phyloP scores from a whole-genome alignment of 2,113 vertebrate genomes.

The Corythoichthys intestinalis region DNA sequence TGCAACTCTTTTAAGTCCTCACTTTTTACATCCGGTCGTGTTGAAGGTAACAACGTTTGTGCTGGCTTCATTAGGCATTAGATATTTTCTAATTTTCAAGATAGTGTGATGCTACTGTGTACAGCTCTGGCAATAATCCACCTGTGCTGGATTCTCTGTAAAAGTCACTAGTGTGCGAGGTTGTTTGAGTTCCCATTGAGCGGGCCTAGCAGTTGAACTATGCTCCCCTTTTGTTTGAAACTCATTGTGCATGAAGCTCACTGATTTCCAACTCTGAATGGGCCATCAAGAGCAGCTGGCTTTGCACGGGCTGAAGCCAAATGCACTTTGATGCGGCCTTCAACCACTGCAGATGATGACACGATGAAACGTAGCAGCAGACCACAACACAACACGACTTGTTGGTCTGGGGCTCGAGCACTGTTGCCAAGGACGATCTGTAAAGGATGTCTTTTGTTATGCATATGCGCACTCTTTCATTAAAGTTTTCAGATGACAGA shows the following conservation, averaged over 20 bases:
- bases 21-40: too few relatives aligned
- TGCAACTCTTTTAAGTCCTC: too few relatives aligned
- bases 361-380: conserved; percentile 17
- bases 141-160: neutral
- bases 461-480: conserved; percentile 62
- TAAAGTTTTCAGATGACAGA: conserved; percentile 58
- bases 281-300: conserved; percentile 20
- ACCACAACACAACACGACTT: conserved; percentile 27
- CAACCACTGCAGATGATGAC: conserved; percentile 22
- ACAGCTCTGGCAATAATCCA: too few relatives aligned
- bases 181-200: conserved; percentile 24
- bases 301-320: conserved; percentile 19
- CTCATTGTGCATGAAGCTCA: conserved; percentile 23
- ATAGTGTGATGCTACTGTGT: too few relatives aligned
- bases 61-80: too few relatives aligned
- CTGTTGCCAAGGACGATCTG: conserved; percentile 32
- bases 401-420: conserved; percentile 26
- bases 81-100: too few relatives aligned
- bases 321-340: conserved; percentile 14
- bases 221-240: conserved; percentile 29
- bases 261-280: conserved; percentile 18
- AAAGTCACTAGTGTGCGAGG: neutral
- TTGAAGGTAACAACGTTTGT: too few relatives aligned
- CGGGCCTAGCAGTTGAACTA: conserved; percentile 26
- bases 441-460: conserved; percentile 55